Evolutionary conservation across 2,797 vertebrate species (phyloP).

Genomic region (Meriones psammophilus): DNA sequence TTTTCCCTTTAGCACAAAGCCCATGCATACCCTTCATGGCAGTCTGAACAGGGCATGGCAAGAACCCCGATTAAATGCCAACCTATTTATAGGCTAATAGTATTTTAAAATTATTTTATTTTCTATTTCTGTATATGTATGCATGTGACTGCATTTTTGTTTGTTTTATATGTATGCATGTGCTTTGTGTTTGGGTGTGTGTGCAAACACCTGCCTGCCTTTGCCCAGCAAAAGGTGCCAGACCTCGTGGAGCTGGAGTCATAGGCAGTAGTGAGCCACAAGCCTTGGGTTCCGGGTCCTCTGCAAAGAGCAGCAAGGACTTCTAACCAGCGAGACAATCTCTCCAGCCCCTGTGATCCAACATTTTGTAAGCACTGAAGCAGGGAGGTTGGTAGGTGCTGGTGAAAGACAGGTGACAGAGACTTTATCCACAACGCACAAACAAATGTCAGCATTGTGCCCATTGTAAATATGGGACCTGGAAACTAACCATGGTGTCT

Average conservation of each 20-base stretch:
- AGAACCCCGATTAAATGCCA: not conserved
- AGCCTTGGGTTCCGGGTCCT: not conserved
- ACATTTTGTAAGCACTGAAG: not conserved
- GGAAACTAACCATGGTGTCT: not conserved
- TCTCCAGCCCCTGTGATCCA: not conserved
- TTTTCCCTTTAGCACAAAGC: not conserved
- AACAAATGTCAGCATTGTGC: not conserved
- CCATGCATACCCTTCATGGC: not conserved
- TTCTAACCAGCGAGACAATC: not conserved
- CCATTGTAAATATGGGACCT: not conserved
- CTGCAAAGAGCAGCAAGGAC: not conserved
- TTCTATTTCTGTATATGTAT: not conserved
- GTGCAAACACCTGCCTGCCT: not conserved
- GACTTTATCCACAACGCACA: not conserved
- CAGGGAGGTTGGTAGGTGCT: not conserved
- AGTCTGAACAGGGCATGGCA: not conserved
- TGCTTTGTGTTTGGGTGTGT: not conserved
- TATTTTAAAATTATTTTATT: not conserved
- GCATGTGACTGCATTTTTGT: not conserved
- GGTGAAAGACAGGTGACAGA: not conserved
- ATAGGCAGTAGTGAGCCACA: not conserved
- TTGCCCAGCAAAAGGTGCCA: not conserved
- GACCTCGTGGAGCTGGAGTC: not conserved
- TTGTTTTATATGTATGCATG: not conserved
- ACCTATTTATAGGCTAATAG: not conserved